Evolutionary conservation across 2,113 vertebrate species (phyloP).

Genomic region (Microtus ochrogaster): DNA sequence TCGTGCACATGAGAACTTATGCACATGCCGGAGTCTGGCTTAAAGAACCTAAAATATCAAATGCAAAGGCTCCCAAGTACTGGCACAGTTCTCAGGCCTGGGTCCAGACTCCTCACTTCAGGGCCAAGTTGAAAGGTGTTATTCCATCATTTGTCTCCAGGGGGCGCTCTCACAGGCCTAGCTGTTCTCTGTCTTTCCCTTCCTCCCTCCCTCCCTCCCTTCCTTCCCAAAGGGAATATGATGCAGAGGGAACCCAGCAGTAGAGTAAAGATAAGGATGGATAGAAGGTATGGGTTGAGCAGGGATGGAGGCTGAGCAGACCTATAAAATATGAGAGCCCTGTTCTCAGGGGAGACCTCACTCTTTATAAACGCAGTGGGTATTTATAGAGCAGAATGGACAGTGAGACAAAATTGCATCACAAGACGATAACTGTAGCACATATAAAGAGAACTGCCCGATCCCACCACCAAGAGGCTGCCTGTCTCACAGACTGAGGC

Average conservation of each 20-base stretch:
- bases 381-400: neutral
- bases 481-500: neutral
- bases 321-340: neutral
- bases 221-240: neutral
- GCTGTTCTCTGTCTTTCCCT: too few species aligned
- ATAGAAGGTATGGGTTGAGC: neutral
- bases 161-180: neutral
- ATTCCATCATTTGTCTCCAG: slow-evolving; percentile 4
- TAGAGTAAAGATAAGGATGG: neutral
- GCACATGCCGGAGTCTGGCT: slow-evolving; percentile 14
- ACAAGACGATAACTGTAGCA: neutral
- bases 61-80: slow-evolving; percentile 17
- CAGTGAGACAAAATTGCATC: slow-evolving; percentile 9
- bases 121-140: neutral
- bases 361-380: neutral
- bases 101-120: neutral
- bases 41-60: slow-evolving; percentile 64
- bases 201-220: neutral
- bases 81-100: slow-evolving; percentile 16
- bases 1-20: neutral
- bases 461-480: neutral
- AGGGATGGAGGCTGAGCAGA: rapidly evolving
- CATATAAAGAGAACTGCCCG: neutral
- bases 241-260: neutral
- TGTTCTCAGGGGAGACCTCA: neutral